phyloP scores from a whole-genome alignment of 2,888 invertebrate species.

The Lampropteryx suffumata region DNA sequence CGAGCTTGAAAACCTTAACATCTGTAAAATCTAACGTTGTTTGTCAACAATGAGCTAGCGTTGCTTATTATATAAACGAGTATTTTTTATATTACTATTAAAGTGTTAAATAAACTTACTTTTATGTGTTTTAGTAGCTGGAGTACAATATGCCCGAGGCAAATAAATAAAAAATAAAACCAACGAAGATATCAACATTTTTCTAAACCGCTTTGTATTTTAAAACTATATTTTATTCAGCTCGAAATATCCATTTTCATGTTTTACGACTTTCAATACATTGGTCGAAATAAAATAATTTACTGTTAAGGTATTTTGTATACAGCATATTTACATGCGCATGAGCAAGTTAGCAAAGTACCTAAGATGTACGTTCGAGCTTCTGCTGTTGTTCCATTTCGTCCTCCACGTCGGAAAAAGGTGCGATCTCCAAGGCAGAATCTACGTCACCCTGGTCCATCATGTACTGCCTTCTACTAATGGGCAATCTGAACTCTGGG shows the following conservation, averaged over 20 bases:
- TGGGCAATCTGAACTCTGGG: conserved; percentile 56
- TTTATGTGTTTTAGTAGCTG: background rate
- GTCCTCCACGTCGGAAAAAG: background rate
- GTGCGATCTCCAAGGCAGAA: conserved; percentile 12
- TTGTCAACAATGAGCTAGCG: too few species aligned
- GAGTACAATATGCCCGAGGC: background rate
- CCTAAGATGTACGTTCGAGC: background rate
- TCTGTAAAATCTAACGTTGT: too few species aligned
- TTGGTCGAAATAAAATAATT: too few species aligned
- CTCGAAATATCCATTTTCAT: conserved; percentile 3
- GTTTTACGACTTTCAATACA: conserved; percentile 7
- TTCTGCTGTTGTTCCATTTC: background rate
- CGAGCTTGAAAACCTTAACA: conserved; percentile 34
- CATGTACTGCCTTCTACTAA: conserved; percentile 58
- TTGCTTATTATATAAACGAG: too few species aligned
- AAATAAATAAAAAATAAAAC: conserved; percentile 12
- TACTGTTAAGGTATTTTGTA: too few species aligned
- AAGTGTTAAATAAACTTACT: conserved; percentile 11
- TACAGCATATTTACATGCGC: too few species aligned
- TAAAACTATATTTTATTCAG: conserved; percentile 6
- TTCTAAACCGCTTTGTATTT: background rate
- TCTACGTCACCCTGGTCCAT: conserved; percentile 20
- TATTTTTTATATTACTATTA: too few species aligned
- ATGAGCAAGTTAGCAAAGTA: too few species aligned
- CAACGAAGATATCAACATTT: conserved; percentile 11